Base-by-base conservation (phyloP, 2,888 invertebrate genomes). In the Dryocosmus kuriphilus region DNA sequence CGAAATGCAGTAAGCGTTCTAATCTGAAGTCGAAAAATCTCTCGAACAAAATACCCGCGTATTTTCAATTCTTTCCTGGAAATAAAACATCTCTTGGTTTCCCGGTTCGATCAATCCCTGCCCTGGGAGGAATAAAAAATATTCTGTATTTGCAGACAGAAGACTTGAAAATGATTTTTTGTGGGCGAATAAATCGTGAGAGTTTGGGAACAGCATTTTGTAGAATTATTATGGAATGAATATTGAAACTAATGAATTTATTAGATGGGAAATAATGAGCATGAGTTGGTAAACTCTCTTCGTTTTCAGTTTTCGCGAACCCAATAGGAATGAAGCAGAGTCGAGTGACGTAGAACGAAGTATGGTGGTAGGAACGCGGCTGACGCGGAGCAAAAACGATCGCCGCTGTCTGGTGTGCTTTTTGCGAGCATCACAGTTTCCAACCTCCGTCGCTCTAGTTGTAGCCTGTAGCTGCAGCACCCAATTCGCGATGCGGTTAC, bases 331-430 rank as follows among this genome's bases (percentile, higher is more conserved):
- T 78, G 82, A 79, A 82, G 78, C 76, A 81, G 80, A 81, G 79
- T 76, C 83, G 88, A 87, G 85, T 85, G 86, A 86, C 85, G 87
- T 89, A 87, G 86, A 87, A 87, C 92, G 92, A 92, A 92, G 88
- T 86, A 87, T 84, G 86, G 88, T 86, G 86, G 87, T 86, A 87
- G 89, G 86, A 87, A 87, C 86, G 88, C 90, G 90, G 91, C 90
- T 90, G 91, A 90, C 89, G 90, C 89, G 78, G 80, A 80, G 90
- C 91, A 91, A 91, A 91, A 91, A 91, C 90, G 87, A 88, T 89
- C 90, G 90, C 88, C 90, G 91, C 91, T 91, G 91, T 91, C 91
- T 91, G 91, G 90, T 89, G 89, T 89, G 91, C 90, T 91, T 91
- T 91, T 91, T 91, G 91, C 88, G 87, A 87, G 86, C 90, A 88